phyloP scores from a whole-genome alignment of 2,797 vertebrate genomes.

The Eurystomus glaucurus region DNA sequence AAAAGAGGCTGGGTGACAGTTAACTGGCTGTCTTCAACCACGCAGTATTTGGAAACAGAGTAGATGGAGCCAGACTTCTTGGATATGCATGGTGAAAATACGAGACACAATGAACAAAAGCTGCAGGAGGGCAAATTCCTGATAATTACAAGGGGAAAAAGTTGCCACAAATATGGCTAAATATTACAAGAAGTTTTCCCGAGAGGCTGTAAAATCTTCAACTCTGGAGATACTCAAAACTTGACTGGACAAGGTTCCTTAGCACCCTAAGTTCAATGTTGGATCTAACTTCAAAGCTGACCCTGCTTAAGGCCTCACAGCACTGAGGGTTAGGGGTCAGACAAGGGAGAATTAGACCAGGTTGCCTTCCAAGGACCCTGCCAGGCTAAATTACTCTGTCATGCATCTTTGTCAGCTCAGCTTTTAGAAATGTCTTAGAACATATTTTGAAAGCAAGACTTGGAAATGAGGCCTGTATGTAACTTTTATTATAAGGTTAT shows the following conservation, averaged over 20 bases:
- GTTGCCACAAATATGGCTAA: not conserved
- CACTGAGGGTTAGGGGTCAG: not conserved
- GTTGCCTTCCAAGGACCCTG: not conserved
- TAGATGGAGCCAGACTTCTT: not conserved
- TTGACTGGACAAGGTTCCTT: not conserved
- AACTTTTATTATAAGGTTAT: not conserved
- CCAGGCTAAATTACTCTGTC: not conserved
- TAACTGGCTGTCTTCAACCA: not conserved
- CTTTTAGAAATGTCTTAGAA: not conserved
- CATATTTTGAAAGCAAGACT: not conserved
- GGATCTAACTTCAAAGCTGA: not conserved
- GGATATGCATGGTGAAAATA: not conserved
- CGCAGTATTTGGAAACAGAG: not conserved
- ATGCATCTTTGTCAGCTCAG: not conserved
- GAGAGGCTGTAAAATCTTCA: not conserved
- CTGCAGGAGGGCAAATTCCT: not conserved
- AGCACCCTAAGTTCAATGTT: not conserved
- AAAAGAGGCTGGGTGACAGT: not conserved
- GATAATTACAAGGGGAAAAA: not conserved
- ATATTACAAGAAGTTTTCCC: not conserved
- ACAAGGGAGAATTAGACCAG: not conserved
- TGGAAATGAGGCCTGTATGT: not conserved
- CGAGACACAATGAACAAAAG: not conserved
- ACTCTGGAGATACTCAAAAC: not conserved
- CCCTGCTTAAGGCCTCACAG: not conserved